Conservation (phyloP, 2,888 invertebrate genomes). For the Oscheius sp. region DNA sequence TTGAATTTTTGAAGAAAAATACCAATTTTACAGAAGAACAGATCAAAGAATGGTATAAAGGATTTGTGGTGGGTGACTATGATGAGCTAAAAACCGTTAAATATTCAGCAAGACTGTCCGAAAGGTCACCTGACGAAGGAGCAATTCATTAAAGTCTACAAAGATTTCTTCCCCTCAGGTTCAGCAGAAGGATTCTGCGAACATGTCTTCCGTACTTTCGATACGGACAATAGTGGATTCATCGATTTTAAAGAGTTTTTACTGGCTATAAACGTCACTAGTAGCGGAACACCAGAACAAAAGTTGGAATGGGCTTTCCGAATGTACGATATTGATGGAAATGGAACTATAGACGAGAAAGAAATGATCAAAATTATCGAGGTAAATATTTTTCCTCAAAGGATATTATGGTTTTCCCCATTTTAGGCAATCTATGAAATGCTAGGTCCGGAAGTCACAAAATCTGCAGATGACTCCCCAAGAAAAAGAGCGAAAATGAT, state of each 20-base stretch:
- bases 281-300: constrained; percentile 95
- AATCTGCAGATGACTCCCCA: constrained; percentile 90
- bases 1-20: constrained; percentile 97
- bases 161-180: constrained; percentile 74
- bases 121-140: constrained; percentile 74
- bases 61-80: constrained; percentile 88
- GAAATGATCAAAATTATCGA: constrained; percentile 99
- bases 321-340: constrained; percentile 98
- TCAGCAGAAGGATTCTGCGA: constrained; percentile 74
- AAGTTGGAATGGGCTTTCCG: constrained; percentile 98
- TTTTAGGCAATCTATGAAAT: constrained; percentile 97
- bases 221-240: constrained; percentile 93
- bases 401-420: not conserved
- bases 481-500: constrained; percentile 98
- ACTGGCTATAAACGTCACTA: constrained; percentile 96
- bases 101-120: constrained; percentile 73
- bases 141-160: constrained; percentile 74
- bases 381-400: constrained; percentile 77
- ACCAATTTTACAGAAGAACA: constrained; percentile 98
- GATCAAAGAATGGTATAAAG: constrained; percentile 99
- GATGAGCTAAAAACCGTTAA: not conserved
- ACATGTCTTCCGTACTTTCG: constrained; percentile 74
- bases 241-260: constrained; percentile 84
- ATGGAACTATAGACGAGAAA: constrained; percentile 95
- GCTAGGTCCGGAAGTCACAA: constrained; percentile 95